phyloP scores from a whole-genome alignment of 1,140 invertebrate species.

The Pygmarrhopalites habei region DNA sequence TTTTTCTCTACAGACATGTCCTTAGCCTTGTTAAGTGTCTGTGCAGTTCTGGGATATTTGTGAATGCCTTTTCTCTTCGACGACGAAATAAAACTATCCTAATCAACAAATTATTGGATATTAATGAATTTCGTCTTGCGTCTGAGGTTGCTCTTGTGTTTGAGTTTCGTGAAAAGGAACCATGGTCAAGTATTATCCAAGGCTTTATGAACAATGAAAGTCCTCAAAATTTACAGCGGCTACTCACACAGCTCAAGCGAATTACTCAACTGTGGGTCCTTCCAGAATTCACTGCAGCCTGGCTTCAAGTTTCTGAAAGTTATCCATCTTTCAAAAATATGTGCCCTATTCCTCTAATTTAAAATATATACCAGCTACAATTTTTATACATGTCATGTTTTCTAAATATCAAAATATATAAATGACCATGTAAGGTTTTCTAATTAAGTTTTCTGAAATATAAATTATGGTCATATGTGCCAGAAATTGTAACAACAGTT shows the following conservation, averaged over 20 bases:
- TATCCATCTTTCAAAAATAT: conserved; percentile 14
- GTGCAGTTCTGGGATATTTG: conserved; percentile 1
- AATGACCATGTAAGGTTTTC: too few relatives aligned
- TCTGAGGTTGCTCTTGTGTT: conserved; percentile 27
- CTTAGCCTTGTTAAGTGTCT: conserved; percentile 17
- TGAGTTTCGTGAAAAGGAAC: conserved; percentile 8
- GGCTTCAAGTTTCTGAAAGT: conserved; percentile 22
- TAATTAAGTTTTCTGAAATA: too few relatives aligned
- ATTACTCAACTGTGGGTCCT: conserved; percentile 32
- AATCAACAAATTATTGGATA: conserved; percentile 20
- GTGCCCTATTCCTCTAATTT: conserved; percentile 28
- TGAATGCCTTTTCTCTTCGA: conserved; percentile 30
- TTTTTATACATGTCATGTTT: too few relatives aligned
- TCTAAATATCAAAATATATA: too few relatives aligned
- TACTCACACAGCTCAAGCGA: conserved; percentile 18
- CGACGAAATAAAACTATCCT: conserved; percentile 26
- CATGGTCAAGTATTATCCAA: conserved; percentile 23
- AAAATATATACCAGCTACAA: too few relatives aligned
- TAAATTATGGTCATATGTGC: too few relatives aligned
- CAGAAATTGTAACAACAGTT: too few relatives aligned
- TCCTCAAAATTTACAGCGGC: neutral
- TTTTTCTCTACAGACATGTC: conserved; percentile 23
- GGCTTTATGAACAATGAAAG: conserved; percentile 18
- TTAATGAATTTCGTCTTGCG: conserved; percentile 19
- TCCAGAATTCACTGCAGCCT: conserved; percentile 28